Evolutionary conservation across 2,888 invertebrate species (phyloP), one percentile per base, ranked within the genome.

Genomic region (Eupithecia dodoneata): DNA sequence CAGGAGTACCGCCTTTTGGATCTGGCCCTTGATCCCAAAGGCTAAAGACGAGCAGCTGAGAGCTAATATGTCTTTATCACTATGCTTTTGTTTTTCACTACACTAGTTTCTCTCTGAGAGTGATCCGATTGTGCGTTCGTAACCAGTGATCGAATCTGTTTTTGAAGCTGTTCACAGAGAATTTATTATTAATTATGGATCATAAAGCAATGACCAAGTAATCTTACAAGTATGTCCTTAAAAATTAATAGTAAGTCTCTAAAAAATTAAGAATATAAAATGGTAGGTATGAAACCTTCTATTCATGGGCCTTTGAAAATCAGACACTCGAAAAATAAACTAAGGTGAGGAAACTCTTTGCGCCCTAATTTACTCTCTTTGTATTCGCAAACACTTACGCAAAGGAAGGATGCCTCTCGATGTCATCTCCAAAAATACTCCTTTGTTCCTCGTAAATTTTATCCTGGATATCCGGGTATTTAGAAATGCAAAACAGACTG

Each of bases 391-490:
- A 69, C 44, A 74, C 78, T 91, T 85, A 94, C 94, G 85, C 87
- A 79, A 88, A 93, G 2, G 88, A 88, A 9, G 93, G 92, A 84
- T 93, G 91, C 74, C 89, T 88, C 13, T 86, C 77, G 70, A 91
- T 80, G 59, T 93, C 90, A 75, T 91, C 87, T 65, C 92, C 92
- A 74, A 95, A 91, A 18, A 96, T 90, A 6, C 79, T 80, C 66
- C 86, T 87, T 82, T 96, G 96, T 83, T 96, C 96, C 0, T 93
- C 88, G 6, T 90, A 90, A 49, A 96, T 88, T 84, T 95, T 96
- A 74, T 95, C 93, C 86, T 96, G 96, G 1, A 95, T 85, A 45
- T 94, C 92, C 5, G 92, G 91, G 82, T 95, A 89, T 74, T 94
- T 91, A 0, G 96, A 95, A 0, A 96, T 87, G 77, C 96, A 89